Conservation (phyloP, 2,113 vertebrate species). For the Pithys albifrons region DNA sequence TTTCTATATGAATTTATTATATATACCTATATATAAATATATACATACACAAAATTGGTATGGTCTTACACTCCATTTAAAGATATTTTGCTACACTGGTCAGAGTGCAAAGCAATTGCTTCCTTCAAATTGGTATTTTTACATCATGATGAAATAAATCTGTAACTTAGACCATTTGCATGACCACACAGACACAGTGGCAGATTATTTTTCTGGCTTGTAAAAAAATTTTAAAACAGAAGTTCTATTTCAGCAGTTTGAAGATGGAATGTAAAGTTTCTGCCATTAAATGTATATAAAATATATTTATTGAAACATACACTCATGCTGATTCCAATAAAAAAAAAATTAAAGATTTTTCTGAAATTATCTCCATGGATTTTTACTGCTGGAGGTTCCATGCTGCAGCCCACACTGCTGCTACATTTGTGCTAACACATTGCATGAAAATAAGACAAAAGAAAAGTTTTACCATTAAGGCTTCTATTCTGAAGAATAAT, state of each 20-base stretch:
- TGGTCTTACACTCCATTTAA: conserved; percentile 88
- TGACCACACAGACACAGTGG: conserved; percentile 83
- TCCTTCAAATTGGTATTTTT: conserved; percentile 81
- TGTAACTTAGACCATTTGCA: conserved; percentile 85
- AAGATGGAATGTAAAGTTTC: conserved; percentile 95
- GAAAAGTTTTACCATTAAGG: background rate
- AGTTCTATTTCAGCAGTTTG: conserved; percentile 79
- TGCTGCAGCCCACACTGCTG: background rate
- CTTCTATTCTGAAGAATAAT: background rate
- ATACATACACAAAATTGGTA: conserved; percentile 72
- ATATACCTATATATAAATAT: background rate
- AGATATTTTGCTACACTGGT: conserved; percentile 80
- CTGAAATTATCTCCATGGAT: conserved; percentile 81
- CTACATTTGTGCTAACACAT: background rate
- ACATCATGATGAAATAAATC: conserved; percentile 74
- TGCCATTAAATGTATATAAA: conserved; percentile 95
- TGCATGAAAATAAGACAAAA: background rate
- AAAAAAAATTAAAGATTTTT: conserved; percentile 89
- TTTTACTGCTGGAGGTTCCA: background rate
- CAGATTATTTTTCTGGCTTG: conserved; percentile 95
- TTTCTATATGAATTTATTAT: conserved; percentile 68
- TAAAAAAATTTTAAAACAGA: conserved; percentile 78
- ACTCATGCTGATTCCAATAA: conserved; percentile 91
- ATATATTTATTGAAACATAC: conserved; percentile 97
- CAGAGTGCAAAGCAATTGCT: conserved; percentile 84